phyloP scores from a whole-genome alignment of 2,888 invertebrate genomes.

The Tenthredo scrophulariae region DNA sequence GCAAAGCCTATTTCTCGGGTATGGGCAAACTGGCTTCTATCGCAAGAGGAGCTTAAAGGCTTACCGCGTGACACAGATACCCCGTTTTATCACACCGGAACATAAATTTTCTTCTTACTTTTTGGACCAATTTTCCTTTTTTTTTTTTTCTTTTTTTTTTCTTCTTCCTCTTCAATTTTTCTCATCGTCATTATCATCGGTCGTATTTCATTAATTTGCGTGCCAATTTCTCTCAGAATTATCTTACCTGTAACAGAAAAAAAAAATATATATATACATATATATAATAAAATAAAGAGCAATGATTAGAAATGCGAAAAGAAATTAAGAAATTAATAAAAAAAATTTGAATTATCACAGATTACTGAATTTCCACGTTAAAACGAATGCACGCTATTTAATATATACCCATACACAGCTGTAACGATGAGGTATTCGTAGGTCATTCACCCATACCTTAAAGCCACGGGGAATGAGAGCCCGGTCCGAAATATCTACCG shows the following conservation, averaged over 20 bases:
- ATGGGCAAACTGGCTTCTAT: conserved; percentile 16
- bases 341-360: background rate
- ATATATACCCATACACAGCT: background rate
- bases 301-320: background rate
- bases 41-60: conserved; percentile 31
- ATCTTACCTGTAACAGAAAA: conserved; percentile 35
- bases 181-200: background rate
- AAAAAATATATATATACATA: no score
- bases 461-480: conserved; percentile 27
- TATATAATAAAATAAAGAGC: background rate
- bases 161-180: background rate
- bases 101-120: conserved; percentile 2
- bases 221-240: background rate
- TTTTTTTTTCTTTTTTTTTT: background rate
- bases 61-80: conserved; percentile 30
- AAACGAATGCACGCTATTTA: background rate
- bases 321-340: background rate
- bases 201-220: background rate
- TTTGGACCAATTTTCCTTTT: background rate
- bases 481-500: conserved; percentile 27
- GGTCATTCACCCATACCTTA: conserved; percentile 1
- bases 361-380: background rate
- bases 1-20: conserved; percentile 11
- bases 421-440: background rate
- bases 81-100: conserved; percentile 18